Evolutionary conservation across 2,888 invertebrate species (phyloP).

Genomic region (Liposcelis brunnea): DNA sequence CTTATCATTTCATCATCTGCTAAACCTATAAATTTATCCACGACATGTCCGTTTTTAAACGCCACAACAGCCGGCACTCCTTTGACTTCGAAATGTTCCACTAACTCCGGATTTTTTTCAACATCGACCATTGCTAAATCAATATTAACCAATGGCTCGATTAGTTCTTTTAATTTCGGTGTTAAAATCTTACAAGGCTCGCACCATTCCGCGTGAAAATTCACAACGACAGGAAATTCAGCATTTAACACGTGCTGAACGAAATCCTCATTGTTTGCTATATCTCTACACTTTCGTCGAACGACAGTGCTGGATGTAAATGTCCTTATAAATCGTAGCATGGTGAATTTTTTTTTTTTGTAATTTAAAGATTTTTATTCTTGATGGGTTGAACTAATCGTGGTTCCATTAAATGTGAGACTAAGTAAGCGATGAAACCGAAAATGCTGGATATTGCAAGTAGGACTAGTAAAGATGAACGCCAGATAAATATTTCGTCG

Average conservation of each 20-base stretch:
- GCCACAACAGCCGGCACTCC: constrained; percentile 34
- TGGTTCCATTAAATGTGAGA: constrained; percentile 31
- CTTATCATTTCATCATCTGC: constrained; percentile 68
- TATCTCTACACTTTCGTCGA: constrained; percentile 16
- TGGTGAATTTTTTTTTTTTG: neutral
- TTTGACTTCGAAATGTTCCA: constrained; percentile 44
- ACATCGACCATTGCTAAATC: constrained; percentile 70
- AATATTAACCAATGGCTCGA: constrained; percentile 50
- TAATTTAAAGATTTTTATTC: neutral
- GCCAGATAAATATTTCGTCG: constrained; percentile 35
- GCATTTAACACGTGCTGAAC: constrained; percentile 53
- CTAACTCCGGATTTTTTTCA: constrained; percentile 62
- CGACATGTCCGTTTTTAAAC: constrained; percentile 62
- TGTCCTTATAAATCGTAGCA: too few species aligned
- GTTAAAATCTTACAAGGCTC: constrained; percentile 77
- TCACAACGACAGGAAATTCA: constrained; percentile 70
- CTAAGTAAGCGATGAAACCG: constrained; percentile 29
- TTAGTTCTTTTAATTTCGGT: constrained; percentile 59
- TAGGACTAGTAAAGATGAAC: constrained; percentile 28
- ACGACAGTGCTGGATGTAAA: too few species aligned
- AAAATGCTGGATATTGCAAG: constrained; percentile 29
- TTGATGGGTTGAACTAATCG: constrained; percentile 29
- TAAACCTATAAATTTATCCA: constrained; percentile 77
- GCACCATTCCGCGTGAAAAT: constrained; percentile 84
- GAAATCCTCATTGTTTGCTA: constrained; percentile 18